phyloP scores from a whole-genome alignment of 2,797 vertebrate species.

The Dicrostonyx torquatus region DNA sequence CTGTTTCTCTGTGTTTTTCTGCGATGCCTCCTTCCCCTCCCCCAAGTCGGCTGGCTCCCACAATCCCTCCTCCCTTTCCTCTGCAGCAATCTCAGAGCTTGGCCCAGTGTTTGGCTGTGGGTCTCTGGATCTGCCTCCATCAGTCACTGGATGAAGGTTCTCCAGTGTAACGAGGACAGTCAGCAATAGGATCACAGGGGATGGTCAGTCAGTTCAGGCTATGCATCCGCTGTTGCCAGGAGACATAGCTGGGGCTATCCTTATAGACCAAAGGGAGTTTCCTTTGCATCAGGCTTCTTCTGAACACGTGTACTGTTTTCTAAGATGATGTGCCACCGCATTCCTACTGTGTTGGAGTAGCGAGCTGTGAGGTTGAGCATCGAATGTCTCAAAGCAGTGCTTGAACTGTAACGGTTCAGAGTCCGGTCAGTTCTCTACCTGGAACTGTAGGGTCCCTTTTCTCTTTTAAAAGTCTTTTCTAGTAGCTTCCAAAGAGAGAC shows the following conservation, averaged over 20 bases:
- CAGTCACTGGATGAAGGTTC: background rate
- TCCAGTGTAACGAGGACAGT: background rate
- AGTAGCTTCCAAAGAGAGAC: background rate
- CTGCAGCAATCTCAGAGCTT: background rate
- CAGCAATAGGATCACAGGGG: background rate
- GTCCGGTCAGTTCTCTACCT: background rate
- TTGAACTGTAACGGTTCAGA: background rate
- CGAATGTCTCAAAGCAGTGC: background rate
- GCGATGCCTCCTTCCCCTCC: background rate
- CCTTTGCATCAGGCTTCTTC: background rate
- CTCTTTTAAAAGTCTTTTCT: background rate
- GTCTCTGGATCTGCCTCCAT: background rate
- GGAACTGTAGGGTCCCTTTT: background rate
- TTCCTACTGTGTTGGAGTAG: background rate
- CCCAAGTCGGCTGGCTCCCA: background rate
- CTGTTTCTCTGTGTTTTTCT: background rate
- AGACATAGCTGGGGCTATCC: background rate
- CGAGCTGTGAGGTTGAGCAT: background rate
- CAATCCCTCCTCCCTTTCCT: background rate
- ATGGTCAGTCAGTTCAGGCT: background rate
- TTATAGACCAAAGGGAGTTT: background rate
- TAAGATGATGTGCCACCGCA: fast-evolving
- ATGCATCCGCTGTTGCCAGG: background rate
- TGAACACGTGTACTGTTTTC: too few relatives aligned
- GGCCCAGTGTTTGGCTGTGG: background rate